phyloP scores from a whole-genome alignment of 2,888 invertebrate genomes.

The Tholera decimalis region DNA sequence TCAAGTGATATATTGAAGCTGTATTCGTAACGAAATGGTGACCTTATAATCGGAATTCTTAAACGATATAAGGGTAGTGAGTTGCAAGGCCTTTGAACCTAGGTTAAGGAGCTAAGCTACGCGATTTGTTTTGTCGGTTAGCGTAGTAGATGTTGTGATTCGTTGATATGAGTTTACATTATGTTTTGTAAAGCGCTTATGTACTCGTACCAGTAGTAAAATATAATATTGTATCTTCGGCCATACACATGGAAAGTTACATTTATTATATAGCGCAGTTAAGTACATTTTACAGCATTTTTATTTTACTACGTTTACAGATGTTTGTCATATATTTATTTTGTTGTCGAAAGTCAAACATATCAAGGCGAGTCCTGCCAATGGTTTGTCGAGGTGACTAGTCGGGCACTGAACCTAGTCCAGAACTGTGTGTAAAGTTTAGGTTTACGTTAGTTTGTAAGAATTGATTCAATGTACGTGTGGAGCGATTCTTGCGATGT shows the following conservation, averaged over 20 bases:
- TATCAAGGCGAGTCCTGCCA: slow-evolving; percentile 68
- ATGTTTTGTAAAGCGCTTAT: slow-evolving; percentile 73
- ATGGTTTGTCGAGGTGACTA: slow-evolving; percentile 45
- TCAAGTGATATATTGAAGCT: slow-evolving; percentile 89
- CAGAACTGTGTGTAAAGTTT: slow-evolving; percentile 50
- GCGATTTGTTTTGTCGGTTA: slow-evolving; percentile 79
- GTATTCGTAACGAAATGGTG: slow-evolving; percentile 88
- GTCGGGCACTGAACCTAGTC: slow-evolving; percentile 60
- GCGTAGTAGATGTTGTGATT: slow-evolving; percentile 82
- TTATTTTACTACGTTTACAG: slow-evolving; percentile 67
- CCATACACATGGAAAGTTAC: slow-evolving; percentile 79
- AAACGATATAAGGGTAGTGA: slow-evolving; percentile 90
- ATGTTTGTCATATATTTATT: slow-evolving; percentile 66
- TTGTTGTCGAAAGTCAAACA: slow-evolving; percentile 74
- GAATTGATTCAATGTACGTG: slow-evolving; percentile 58
- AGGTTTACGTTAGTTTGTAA: slow-evolving; percentile 57
- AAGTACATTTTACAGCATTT: slow-evolving; percentile 79
- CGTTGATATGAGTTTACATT: slow-evolving; percentile 75
- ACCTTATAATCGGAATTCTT: slow-evolving; percentile 89
- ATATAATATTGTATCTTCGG: slow-evolving; percentile 75
- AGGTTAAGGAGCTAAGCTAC: slow-evolving; percentile 83
- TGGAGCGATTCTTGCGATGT: slow-evolving; percentile 60
- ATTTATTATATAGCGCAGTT: slow-evolving; percentile 72
- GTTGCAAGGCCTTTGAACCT: slow-evolving; percentile 88
- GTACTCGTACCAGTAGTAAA: slow-evolving; percentile 69